Evolutionary conservation across 2,797 vertebrate genomes (phyloP).

Genomic region (Tragopan temminckii): DNA sequence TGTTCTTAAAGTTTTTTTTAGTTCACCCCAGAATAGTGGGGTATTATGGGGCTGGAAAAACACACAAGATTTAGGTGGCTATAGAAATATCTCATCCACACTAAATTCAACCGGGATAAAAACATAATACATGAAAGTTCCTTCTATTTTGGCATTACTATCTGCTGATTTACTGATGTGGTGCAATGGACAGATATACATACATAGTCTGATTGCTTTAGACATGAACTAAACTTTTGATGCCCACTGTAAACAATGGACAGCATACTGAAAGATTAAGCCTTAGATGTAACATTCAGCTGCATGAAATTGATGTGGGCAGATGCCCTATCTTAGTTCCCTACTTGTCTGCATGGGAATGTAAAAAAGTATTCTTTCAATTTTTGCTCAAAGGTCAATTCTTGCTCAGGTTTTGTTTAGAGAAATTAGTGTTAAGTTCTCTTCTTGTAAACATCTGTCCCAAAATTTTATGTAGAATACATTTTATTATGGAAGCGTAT

Average conservation of each 20-base stretch:
- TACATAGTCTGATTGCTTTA: neutral
- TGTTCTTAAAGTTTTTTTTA: neutral
- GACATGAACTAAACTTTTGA: neutral
- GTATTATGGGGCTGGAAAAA: neutral
- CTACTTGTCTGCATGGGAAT: neutral
- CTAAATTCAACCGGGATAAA: neutral
- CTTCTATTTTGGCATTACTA: neutral
- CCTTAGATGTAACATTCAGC: neutral
- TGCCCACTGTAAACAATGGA: neutral
- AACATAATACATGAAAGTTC: neutral
- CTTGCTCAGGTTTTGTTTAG: neutral
- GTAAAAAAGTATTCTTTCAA: neutral
- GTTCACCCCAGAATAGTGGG: neutral
- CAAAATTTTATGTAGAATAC: neutral
- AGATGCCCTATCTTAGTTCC: neutral
- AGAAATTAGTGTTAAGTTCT: neutral
- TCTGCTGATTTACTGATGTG: neutral
- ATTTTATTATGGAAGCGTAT: neutral
- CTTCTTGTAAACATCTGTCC: neutral
- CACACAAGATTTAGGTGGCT: neutral
- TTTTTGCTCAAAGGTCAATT: neutral
- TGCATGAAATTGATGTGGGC: neutral
- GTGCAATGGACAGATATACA: neutral
- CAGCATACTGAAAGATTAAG: neutral
- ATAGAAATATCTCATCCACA: neutral